Conservation (phyloP, 2,797 vertebrate genomes). For the Nannoperca australis region DNA sequence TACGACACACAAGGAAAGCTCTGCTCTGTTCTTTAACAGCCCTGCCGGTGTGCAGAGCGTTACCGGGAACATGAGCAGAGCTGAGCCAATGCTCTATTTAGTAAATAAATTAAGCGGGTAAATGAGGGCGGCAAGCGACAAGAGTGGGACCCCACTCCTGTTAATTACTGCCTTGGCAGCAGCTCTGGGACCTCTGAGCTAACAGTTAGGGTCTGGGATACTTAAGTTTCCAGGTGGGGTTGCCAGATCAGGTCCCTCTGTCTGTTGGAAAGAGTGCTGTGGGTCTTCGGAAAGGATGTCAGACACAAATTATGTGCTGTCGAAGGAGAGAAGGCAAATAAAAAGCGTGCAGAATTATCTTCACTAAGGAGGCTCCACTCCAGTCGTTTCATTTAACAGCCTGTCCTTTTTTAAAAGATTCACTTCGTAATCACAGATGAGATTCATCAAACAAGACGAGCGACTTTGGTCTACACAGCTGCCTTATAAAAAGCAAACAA, state of each 20-base stretch:
- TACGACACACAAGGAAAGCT: constrained; percentile 62
- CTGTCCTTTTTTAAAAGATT: constrained; percentile 77
- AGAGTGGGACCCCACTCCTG: constrained; percentile 72
- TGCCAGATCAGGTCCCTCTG: constrained; percentile 42
- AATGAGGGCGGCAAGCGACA: constrained; percentile 69
- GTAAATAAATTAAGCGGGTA: constrained; percentile 84
- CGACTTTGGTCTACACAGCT: constrained; percentile 82
- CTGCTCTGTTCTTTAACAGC: constrained; percentile 68
- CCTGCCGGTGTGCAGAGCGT: constrained; percentile 48
- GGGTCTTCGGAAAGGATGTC: constrained; percentile 42
- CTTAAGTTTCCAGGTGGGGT: constrained; percentile 51
- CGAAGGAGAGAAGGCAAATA: constrained; percentile 70
- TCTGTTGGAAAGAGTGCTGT: constrained; percentile 20
- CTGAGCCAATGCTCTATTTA: constrained; percentile 67
- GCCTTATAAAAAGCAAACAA: constrained; percentile 88
- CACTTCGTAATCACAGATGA: constrained; percentile 85
- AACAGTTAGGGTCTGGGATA: constrained; percentile 66
- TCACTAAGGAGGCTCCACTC: constrained; percentile 75
- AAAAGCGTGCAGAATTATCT: constrained; percentile 73
- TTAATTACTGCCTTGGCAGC: constrained; percentile 76
- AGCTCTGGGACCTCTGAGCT: constrained; percentile 56
- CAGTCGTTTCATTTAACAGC: constrained; percentile 83
- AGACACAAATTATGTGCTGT: constrained; percentile 63
- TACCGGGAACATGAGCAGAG: constrained; percentile 62
- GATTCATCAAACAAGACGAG: constrained; percentile 86